Evolutionary conservation across 1,140 invertebrate genomes (phyloP).

Genomic region (Brachionus plicatilis): DNA sequence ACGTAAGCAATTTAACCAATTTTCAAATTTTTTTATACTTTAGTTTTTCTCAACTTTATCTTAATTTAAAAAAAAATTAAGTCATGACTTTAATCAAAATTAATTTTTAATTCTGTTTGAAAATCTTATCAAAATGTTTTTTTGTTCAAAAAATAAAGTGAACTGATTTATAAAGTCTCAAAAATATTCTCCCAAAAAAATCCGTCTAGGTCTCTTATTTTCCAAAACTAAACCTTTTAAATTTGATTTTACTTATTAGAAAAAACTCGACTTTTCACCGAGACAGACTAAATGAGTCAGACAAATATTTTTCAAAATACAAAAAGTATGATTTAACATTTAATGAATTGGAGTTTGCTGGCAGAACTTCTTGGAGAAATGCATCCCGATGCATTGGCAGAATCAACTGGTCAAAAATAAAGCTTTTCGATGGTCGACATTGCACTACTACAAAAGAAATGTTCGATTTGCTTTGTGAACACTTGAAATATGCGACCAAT

Average conservation of each 20-base stretch:
- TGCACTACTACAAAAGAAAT: constrained; percentile 58
- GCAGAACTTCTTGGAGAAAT: constrained; percentile 88
- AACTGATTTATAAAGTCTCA: too few species aligned
- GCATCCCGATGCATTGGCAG: constrained; percentile 83
- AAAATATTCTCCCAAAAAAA: too few species aligned
- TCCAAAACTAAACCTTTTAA: constrained; percentile 67
- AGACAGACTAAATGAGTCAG: constrained; percentile 69
- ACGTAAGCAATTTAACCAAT: too few species aligned
- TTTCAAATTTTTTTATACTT: too few species aligned
- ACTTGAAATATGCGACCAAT: constrained; percentile 92
- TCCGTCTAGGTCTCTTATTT: constrained; percentile 56
- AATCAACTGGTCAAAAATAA: constrained; percentile 90
- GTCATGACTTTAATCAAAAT: too few species aligned
- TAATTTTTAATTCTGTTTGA: too few species aligned
- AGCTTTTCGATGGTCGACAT: constrained; percentile 61
- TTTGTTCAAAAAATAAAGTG: too few species aligned
- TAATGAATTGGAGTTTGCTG: constrained; percentile 83
- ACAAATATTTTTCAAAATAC: constrained; percentile 60
- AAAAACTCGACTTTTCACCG: constrained; percentile 52
- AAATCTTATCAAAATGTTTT: too few species aligned
- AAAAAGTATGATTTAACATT: constrained; percentile 80
- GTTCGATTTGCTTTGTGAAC: constrained; percentile 91
- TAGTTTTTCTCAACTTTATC: too few species aligned
- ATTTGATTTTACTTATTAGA: constrained; percentile 37
- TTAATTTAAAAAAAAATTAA: too few species aligned